Percentiles rank a stretch among this genome's conserved stretches.
These are phyloP conservation scores for Orgyia antiqua DNA, from an alignment of 2,888 invertebrate genomes.

Conservation along the genomic window DNA sequence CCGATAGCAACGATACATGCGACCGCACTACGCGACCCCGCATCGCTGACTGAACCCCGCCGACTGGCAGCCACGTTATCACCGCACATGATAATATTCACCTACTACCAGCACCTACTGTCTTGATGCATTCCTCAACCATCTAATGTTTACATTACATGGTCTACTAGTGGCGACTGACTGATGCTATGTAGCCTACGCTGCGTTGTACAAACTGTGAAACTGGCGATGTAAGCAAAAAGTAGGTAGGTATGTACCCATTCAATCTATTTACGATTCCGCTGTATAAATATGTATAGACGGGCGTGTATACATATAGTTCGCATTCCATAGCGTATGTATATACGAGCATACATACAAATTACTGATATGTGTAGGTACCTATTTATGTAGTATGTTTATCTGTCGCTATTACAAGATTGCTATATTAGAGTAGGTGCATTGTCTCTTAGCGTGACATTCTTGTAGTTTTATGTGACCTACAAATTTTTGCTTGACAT, in stretches of 20 bases:
- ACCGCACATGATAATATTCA: constrained; percentile 78
- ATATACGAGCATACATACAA: constrained; percentile 42
- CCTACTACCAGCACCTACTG: constrained; percentile 66
- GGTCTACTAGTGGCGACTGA: constrained; percentile 42
- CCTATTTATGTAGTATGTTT: constrained; percentile 20
- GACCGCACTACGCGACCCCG: constrained; percentile 76
- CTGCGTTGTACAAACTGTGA: constrained; percentile 51
- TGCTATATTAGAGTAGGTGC: constrained; percentile 12
- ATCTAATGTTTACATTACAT: constrained; percentile 74
- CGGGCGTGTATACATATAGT: constrained; percentile 54
- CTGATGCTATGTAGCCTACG: constrained; percentile 52
- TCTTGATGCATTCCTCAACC: constrained; percentile 71
- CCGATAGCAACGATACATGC: constrained; percentile 50
- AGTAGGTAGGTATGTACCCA: constrained; percentile 62
- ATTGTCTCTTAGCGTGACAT: constrained; percentile 11
- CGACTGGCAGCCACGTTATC: constrained; percentile 70
- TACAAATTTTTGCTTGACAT: constrained; percentile 11
- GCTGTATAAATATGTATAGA: constrained; percentile 56
- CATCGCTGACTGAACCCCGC: constrained; percentile 70
- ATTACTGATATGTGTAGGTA: constrained; percentile 40
- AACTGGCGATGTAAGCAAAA: constrained; percentile 64
- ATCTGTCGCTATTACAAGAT: constrained; percentile 27
- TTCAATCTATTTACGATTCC: constrained; percentile 77
- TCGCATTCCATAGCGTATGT: constrained; percentile 70
- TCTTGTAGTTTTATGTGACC: constrained; percentile 26